Base-by-base conservation (phyloP, 2,888 invertebrate genomes). In the Ennomos erosarius region DNA sequence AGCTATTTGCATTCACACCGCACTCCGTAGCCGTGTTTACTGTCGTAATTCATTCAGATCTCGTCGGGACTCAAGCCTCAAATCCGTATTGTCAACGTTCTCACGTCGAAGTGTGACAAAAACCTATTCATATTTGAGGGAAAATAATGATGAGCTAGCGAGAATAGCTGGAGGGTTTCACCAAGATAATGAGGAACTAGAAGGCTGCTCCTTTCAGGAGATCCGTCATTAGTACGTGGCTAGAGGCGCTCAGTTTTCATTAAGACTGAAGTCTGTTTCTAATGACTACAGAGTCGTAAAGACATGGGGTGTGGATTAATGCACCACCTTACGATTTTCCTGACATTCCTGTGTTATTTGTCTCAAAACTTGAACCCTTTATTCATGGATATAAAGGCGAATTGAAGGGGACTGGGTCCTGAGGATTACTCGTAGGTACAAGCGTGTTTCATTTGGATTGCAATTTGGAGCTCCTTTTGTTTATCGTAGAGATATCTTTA, bases 201-300 rank as follows among this genome's bases (percentile, higher is more conserved):
- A 79, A 72, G 74, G 81, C 75, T 75, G 79, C 78, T 84, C 85
- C 85, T 87, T 88, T 88, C 85, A 85, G 77, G 66, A 79, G 82
- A 87, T 87, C 84, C 83, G 87, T 87, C 87, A 90, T 90, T 90
- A 90, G 85, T 71, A 84, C 72, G 76, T 70, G 72, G 84, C 88
- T 88, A 71, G 79, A 72, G 85, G 88, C 86, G 77, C 69, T 70
- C 78, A 74, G 84, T 83, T 88, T 88, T 89, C 90, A 90, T 88
- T 90, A 85, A 84, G 84, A 88, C 82, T 26, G 26, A 26, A 26
- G 71, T 78, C 85, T 84, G 84, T 84, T 86, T 82, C 79, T 78
- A 82, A 84, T 78, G 79, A 83, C 82, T 83, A 81, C 81, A 71
- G 75, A 59, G 69, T 57, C 65, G 66, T 66, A 69, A 75, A 74